Evolutionary conservation across 2,888 invertebrate genomes (phyloP).

Genomic region (Trichogramma dendrolimi): DNA sequence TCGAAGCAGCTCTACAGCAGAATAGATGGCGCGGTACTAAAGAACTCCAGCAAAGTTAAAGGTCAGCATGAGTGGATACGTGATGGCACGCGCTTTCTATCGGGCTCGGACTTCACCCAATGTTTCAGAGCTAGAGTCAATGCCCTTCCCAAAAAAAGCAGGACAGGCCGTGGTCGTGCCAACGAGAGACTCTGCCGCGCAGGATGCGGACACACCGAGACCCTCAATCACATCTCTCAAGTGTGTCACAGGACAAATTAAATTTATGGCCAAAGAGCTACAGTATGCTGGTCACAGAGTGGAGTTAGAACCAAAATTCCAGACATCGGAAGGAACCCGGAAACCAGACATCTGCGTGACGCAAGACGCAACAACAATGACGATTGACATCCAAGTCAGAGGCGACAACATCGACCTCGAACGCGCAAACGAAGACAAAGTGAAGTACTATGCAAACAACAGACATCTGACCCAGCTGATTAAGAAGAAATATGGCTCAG

Average conservation of each 20-base stretch:
- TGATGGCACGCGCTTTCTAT: constrained; percentile 17
- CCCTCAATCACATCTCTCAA: constrained; percentile 24
- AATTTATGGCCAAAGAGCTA: background rate
- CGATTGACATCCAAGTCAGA: too few species aligned
- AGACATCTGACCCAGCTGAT: too few species aligned
- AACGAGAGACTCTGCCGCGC: constrained; percentile 21
- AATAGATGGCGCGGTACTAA: constrained; percentile 17
- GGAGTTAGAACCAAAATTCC: too few species aligned
- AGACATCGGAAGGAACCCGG: too few species aligned
- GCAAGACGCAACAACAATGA: too few species aligned
- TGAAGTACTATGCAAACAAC: too few species aligned
- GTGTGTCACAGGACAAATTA: constrained; percentile 33
- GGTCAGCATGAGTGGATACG: constrained; percentile 25
- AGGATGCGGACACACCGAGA: constrained; percentile 11
- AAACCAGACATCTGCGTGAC: too few species aligned
- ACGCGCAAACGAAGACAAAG: too few species aligned
- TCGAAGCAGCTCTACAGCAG: background rate
- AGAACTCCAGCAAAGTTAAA: background rate
- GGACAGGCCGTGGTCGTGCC: constrained; percentile 12
- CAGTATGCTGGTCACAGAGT: too few species aligned
- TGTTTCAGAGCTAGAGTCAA: constrained; percentile 15
- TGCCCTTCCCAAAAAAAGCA: constrained; percentile 12
- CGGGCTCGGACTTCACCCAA: constrained; percentile 20
- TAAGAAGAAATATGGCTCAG: too few species aligned
- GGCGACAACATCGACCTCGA: too few species aligned